Base-by-base conservation (phyloP, 1,140 invertebrate species). In the Aradophagus sp. region DNA sequence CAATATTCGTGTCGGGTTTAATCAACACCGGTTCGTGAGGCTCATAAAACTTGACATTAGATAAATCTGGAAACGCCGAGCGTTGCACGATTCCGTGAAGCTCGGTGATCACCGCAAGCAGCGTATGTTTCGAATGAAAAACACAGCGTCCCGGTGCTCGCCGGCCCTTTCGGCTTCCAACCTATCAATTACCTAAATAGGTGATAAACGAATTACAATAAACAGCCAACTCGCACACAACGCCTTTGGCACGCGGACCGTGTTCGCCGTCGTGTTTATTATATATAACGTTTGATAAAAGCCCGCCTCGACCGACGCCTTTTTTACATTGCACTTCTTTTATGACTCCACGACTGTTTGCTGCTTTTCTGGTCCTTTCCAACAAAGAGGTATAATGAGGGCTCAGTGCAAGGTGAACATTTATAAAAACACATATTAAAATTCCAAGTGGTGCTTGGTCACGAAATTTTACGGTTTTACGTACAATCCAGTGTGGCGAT, bases 131-230 rank as follows among this genome's bases (percentile, higher is more conserved):
- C 26, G 31, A 45, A 12, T 61, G 44, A 58, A 58, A 66, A 44
- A 56, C 36, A 48, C 39, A 58, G 15, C 45, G 17, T 34, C 23
- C 16, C n/a, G 19, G 19, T 29, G 48, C 12, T 32, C 17, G 48
- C 38, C 48, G 61, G 61, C 50, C 6, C 50, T 48, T 63, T 65
- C 27, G 56, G 27, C 14, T 48, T 31, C 11, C 61, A 47, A 65
- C 47, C 59, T 53, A 56, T 55, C 50, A 65, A 65, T 61, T 68
- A 68, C 53, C 27, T 58, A 55, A 70, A 72, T 48, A 65, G 39
- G 53, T 53, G 50, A 65, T 61, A 72, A 66, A 65, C 47, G 48
- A 59, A 72, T 61, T 55, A 62, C 44, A 50, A 63, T 50, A 56
- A 72, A 61, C 50, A 39, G 48, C 35, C 35, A 56, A 61, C 26